Percentiles rank a stretch among this genome's conserved stretches.
Evolutionary conservation across 2,113 vertebrate genomes (phyloP).

Genomic region (Solenodon paradoxus): DNA sequence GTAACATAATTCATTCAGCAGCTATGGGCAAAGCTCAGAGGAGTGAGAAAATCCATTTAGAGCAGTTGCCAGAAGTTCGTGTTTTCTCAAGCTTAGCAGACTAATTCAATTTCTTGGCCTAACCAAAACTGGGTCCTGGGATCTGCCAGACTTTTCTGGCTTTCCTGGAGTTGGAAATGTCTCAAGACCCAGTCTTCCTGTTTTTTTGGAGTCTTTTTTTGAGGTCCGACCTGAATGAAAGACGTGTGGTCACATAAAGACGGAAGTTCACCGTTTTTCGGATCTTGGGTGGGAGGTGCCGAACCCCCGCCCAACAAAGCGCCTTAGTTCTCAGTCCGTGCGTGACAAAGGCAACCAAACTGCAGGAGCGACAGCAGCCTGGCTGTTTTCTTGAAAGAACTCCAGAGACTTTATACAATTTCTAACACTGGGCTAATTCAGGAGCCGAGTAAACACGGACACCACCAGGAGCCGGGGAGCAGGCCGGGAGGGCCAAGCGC

Average conservation of each 20-base stretch:
- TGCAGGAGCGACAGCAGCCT: not conserved
- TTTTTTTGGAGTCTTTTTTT: not conserved
- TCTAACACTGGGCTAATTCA: conserved; percentile 58
- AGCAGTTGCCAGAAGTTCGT: not conserved
- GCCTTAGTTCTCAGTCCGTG: too few relatives aligned
- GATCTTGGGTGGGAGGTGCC: not conserved
- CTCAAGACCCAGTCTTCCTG: not conserved
- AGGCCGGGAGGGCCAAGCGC: not conserved
- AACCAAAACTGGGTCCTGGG: not conserved
- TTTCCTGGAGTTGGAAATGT: not conserved
- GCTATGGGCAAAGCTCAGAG: conserved; percentile 21
- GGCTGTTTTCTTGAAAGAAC: conserved; percentile 38
- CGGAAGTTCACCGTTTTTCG: not conserved
- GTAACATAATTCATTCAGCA: not conserved
- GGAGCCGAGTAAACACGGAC: conserved; percentile 38
- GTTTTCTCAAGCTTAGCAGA: not conserved
- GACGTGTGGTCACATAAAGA: not conserved
- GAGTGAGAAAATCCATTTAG: conserved; percentile 30
- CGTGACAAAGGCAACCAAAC: not conserved
- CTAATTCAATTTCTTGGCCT: conserved; percentile 12
- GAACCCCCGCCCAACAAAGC: too few relatives aligned
- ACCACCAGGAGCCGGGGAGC: not conserved
- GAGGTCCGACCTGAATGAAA: not conserved
- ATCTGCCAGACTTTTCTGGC: not conserved
- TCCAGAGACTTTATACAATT: conserved; percentile 46